Evolutionary conservation across 2,888 invertebrate species (phyloP), one percentile per base, ranked within the genome.

Genomic region (Rhagophthalmus giganteus): DNA sequence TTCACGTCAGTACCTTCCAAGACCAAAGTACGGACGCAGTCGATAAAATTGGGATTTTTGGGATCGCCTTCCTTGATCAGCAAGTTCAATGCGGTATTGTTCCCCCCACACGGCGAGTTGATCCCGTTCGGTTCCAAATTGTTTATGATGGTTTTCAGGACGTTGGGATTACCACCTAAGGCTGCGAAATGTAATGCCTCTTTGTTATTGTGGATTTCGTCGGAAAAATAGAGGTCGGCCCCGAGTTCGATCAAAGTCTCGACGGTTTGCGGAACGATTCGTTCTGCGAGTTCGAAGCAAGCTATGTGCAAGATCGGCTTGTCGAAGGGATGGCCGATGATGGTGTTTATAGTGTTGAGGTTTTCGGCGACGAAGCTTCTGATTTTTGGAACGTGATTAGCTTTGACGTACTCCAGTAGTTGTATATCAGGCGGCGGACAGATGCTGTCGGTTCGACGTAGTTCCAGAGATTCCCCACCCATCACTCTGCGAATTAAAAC

Each of bases 111-210:
- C 5, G 39, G n/a, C 1, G 61, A 54, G 35, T 69, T 65, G n/a
- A 69, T 59, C 47, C 53, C 44, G 2, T 53, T 55, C 5, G 24
- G 4, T 9, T 45, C 49, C 14, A 68, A 37, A 16, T 77, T 74
- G 32, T 78, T 75, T 14, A 83, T 58, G 9, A 84, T 66, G 1
- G 69, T 67, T 53, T 73, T 68, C 30, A 85, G 62, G 5, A 78
- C 78, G 28, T 77, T 33, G 15, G 57, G 62, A 54, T 68, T 65
- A 7, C 80, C 80, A 34, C 73, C 76, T 64, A 81, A 80, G 0
- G 81, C 78, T 2, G 85, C 84, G 52, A 83, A 82, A 70, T 87
- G 86, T 54, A 87, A 75, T 0, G 86, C 83, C n/a, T 83, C 81
- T 54, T 79, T 80, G 9, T 79, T 76, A 40, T 81, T 78, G 1